Base-by-base conservation (phyloP, 2,888 invertebrate genomes). In the Drosophila subsilvestris region DNA sequence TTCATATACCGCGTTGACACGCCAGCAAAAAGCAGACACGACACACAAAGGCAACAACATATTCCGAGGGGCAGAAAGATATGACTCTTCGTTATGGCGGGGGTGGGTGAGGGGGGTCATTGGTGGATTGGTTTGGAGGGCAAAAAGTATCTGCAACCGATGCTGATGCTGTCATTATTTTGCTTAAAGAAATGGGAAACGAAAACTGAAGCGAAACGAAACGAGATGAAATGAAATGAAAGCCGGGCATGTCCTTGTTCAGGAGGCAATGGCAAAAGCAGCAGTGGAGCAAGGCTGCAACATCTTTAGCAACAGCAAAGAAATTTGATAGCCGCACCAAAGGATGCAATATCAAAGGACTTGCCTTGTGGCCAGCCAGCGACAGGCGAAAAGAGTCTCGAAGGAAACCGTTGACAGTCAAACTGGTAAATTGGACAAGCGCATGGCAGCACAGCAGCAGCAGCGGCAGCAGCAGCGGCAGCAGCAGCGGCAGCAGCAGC, bases 1-100 rank as follows among this genome's bases (percentile, higher is more conserved):
- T 90, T 91, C 88, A 90, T 90, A 88, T 83, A 80, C 70, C 78
- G 77, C 78, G 76, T 89, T 78, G 87, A 76, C 72, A 61, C 63
- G 59, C 25, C 67, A 66, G 54, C 62, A 81, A 84, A 74, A 69
- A 71, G 54, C 60, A 42, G 72, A 63, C 44, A n/a, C 68, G 75
- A 75, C 72, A 69, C 69, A 51, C 75, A 72, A 74, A 74, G 75
- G 27, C 68, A 53, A 58, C 44, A 55, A 47, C 43, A 57, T 53
- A 57, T 71, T 57, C 70, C 47, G 45, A 54, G 76, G 50, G 50
- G 42, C 57, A 57, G 5, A 37, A 32, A 37, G 32, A 12, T 14
- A 14, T 37, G 37, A 6, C 37, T 7, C 37, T 37, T 14, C 14
- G 14, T 14, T 14, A 4, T 5, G 32, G 12, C 0, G 1, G 27